phyloP scores from a whole-genome alignment of 2,888 invertebrate genomes.

The Phengaris arion region DNA sequence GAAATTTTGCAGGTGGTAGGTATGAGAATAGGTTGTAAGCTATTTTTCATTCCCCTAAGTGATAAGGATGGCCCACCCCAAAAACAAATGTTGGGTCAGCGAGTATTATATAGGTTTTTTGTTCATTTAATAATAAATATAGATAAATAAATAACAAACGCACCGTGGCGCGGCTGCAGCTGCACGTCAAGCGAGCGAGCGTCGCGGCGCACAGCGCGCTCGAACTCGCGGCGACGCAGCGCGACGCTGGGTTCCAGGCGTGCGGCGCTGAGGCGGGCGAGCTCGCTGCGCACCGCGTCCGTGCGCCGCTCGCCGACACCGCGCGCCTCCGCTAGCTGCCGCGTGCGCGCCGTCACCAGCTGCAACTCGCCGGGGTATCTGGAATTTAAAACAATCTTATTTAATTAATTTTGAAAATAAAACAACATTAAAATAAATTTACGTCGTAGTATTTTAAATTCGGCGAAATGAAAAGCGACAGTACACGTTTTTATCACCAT shows the following conservation, averaged over 20 bases:
- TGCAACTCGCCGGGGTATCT: conserved; percentile 79
- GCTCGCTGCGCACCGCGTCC: conserved; percentile 83
- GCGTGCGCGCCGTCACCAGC: conserved; percentile 85
- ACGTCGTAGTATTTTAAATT: background rate
- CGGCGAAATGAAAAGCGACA: background rate
- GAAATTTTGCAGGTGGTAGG: no score
- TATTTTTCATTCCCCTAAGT: no score
- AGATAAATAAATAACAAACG: background rate
- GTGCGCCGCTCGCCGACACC: conserved; percentile 83
- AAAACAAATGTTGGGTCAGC: no score
- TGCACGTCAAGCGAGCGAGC: conserved; percentile 73
- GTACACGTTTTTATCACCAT: background rate
- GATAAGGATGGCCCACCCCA: no score
- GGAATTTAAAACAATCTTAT: conserved; percentile 30
- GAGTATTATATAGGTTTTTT: no score
- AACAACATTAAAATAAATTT: no score
- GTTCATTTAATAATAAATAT: background rate
- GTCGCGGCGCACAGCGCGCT: conserved; percentile 70
- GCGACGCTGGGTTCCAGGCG: conserved; percentile 87
- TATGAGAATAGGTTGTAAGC: no score
- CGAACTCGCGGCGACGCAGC: conserved; percentile 85
- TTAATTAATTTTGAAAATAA: background rate
- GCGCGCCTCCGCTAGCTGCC: conserved; percentile 85
- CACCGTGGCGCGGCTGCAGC: conserved; percentile 58
- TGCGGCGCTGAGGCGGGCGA: conserved; percentile 83